Evolutionary conservation across 1,140 invertebrate genomes (phyloP).

Genomic region (Tigriopus japonicus): DNA sequence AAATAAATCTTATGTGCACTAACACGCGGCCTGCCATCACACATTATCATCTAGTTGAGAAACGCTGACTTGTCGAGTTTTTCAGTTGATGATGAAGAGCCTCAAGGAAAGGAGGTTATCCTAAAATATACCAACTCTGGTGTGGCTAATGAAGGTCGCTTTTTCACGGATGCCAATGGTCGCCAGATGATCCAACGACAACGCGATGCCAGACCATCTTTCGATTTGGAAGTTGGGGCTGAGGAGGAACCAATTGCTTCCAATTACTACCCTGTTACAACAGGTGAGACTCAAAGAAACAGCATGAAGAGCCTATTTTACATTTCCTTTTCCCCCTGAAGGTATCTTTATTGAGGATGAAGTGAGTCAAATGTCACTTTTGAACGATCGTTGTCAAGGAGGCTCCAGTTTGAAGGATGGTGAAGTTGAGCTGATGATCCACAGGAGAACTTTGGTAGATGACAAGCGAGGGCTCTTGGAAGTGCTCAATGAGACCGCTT

Average conservation of each 20-base stretch:
- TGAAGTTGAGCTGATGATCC: conserved; percentile 55
- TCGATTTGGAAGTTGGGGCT: conserved; percentile 44
- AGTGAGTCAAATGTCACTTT: conserved; percentile 38
- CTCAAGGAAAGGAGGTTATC: conserved; percentile 57
- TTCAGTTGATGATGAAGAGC: conserved; percentile 19
- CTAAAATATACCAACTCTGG: conserved; percentile 42
- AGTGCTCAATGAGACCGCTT: conserved; percentile 67
- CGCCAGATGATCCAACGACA: conserved; percentile 61
- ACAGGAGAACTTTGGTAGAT: conserved; percentile 53
- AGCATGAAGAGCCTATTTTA: too few species aligned
- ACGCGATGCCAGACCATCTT: conserved; percentile 34
- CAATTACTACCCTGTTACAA: conserved; percentile 90
- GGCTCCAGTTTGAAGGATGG: conserved; percentile 54
- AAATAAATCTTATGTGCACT: too few species aligned
- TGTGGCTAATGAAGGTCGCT: conserved; percentile 41
- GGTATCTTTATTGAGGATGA: conserved; percentile 42
- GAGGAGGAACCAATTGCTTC: conserved; percentile 45
- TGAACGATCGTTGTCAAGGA: conserved; percentile 67
- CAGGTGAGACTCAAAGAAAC: conserved; percentile 19
- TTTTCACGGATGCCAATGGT: conserved; percentile 88
- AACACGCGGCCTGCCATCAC: not conserved
- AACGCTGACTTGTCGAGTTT: too few species aligned
- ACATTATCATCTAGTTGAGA: too few species aligned
- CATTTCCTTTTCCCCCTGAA: not conserved
- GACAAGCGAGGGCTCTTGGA: conserved; percentile 84